These are phyloP conservation scores for Heliconius hewitsoni DNA, from an alignment of 1,140 invertebrate genomes.

Conservation along the genomic window DNA sequence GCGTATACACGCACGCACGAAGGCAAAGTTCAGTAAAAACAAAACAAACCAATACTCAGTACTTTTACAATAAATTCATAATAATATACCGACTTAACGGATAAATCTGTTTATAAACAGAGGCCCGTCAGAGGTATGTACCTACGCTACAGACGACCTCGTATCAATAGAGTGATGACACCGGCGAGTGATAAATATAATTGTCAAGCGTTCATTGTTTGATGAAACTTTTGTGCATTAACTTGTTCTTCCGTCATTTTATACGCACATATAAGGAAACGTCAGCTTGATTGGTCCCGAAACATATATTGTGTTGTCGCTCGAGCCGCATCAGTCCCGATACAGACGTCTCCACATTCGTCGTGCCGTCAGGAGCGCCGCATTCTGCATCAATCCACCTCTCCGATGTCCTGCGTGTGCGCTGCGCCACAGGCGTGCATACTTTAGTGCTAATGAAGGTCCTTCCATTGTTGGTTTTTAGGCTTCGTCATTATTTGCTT, in stretches of 20 bases:
- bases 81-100: too few species aligned
- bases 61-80: too few species aligned
- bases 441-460: conserved; percentile 22
- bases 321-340: conserved; percentile 20
- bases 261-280: conserved; percentile 26
- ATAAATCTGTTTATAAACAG: too few species aligned
- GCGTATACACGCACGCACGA: too few species aligned
- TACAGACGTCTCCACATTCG: conserved; percentile 21
- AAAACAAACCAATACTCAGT: too few species aligned
- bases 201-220: neutral
- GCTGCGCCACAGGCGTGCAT: neutral
- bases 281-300: neutral
- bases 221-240: neutral
- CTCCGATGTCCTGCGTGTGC: neutral
- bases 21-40: too few species aligned
- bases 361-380: conserved; percentile 20
- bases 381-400: conserved; percentile 23
- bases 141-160: too few species aligned
- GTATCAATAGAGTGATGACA: neutral
- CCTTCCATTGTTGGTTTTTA: neutral
- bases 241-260: neutral
- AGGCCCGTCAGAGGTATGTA: too few species aligned
- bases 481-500: neutral
- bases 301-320: conserved; percentile 25
- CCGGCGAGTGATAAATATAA: neutral